A percentile compares a stretch with the other conserved stretches of the same genome.
Evolutionary conservation across 2,888 invertebrate species (phyloP).

Genomic region (Ichneumoninae sp.): DNA sequence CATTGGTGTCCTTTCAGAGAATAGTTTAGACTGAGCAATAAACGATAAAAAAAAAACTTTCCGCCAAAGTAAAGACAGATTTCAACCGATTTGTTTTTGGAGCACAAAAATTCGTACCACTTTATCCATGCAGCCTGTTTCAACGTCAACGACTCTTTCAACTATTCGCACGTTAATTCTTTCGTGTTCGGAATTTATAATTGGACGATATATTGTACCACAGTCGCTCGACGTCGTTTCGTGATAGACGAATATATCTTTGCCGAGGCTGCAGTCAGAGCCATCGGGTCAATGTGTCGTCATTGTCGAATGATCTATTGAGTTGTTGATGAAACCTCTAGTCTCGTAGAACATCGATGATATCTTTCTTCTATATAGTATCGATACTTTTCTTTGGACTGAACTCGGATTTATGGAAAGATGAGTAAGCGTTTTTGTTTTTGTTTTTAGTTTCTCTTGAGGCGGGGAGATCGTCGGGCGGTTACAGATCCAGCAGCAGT

Average conservation of each 20-base stretch:
- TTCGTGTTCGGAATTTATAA: neutral
- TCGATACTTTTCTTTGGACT: neutral
- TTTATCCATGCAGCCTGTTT: neutral
- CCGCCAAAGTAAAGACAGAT: neutral
- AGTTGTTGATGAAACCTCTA: neutral
- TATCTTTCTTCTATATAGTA: neutral
- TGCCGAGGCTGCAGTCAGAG: neutral
- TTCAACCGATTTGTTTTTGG: neutral
- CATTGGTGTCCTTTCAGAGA: neutral
- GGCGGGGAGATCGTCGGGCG: conserved; percentile 15
- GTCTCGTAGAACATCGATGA: neutral
- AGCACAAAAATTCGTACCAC: neutral
- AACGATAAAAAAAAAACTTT: neutral
- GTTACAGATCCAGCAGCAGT: conserved; percentile 4
- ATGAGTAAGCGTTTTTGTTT: neutral
- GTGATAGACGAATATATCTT: neutral
- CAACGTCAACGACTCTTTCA: neutral
- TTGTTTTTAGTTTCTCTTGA: conserved; percentile 44
- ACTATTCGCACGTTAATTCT: neutral
- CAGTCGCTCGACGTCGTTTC: neutral
- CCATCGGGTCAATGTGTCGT: neutral
- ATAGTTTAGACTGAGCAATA: neutral
- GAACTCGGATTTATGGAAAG: neutral
- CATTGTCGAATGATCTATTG: conserved; percentile 1
- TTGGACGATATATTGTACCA: neutral